Evolutionary conservation across 1,140 invertebrate species (phyloP).

Genomic region (Tetragonula clypearis): DNA sequence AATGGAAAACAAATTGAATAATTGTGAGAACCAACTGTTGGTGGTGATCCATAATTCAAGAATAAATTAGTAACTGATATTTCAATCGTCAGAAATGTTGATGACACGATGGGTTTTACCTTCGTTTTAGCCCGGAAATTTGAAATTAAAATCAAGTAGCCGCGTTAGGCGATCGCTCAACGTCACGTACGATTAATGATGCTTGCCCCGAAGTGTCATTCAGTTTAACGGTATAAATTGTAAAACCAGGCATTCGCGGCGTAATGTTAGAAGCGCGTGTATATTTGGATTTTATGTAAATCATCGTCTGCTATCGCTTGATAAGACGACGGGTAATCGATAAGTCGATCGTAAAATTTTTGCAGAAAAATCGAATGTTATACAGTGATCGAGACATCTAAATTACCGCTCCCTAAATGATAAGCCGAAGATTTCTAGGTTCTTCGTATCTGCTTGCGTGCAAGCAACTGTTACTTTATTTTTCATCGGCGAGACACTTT

Average conservation of each 20-base stretch:
- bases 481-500: background rate
- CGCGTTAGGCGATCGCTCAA: background rate
- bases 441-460: background rate
- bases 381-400: background rate
- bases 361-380: background rate
- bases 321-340: too few relatives aligned
- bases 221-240: conserved; percentile 2
- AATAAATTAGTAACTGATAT: background rate
- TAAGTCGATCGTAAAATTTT: background rate
- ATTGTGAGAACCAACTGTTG: background rate
- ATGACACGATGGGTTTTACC: background rate
- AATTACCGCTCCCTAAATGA: background rate
- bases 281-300: background rate
- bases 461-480: too few relatives aligned
- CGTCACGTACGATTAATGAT: background rate
- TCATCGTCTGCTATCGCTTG: background rate
- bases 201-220: background rate
- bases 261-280: background rate
- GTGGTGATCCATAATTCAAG: background rate
- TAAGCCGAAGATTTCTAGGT: background rate
- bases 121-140: background rate
- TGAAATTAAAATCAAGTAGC: background rate
- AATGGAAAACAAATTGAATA: too few relatives aligned
- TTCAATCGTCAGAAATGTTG: background rate
- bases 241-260: background rate